phyloP scores from a whole-genome alignment of 2,113 vertebrate genomes.

The Bombycilla garrulus region DNA sequence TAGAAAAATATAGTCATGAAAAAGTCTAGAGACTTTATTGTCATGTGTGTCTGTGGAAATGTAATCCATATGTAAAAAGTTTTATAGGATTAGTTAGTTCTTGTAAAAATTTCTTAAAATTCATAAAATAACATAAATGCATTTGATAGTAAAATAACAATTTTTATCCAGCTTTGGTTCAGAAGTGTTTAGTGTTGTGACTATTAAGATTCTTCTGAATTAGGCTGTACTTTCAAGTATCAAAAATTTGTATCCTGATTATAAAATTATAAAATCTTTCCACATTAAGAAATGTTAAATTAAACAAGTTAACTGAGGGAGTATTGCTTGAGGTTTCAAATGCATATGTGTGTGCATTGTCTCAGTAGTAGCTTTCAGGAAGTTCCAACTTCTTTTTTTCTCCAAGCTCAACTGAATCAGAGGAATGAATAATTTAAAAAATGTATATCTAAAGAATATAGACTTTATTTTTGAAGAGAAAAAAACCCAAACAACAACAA shows the following conservation, averaged over 20 bases:
- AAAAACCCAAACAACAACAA: not conserved
- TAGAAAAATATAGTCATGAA: not conserved
- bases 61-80: not conserved
- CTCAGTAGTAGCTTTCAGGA: not conserved
- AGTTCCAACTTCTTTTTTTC: not conserved
- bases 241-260: not conserved
- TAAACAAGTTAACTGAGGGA: not conserved
- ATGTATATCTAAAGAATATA: not conserved
- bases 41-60: not conserved
- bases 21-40: not conserved
- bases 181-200: not conserved
- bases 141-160: not conserved
- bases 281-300: not conserved
- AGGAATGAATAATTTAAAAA: not conserved
- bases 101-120: not conserved
- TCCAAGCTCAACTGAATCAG: not conserved
- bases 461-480: not conserved
- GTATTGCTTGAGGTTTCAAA: not conserved
- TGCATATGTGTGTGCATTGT: not conserved
- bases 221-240: not conserved
- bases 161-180: not conserved
- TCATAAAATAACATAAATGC: not conserved
- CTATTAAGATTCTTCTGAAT: not conserved
- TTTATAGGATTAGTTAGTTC: not conserved
- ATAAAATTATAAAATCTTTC: not conserved